These are phyloP conservation scores for Acestrorhynchus altus DNA, from an alignment of 2,797 vertebrate genomes.

Conservation along the genomic window DNA sequence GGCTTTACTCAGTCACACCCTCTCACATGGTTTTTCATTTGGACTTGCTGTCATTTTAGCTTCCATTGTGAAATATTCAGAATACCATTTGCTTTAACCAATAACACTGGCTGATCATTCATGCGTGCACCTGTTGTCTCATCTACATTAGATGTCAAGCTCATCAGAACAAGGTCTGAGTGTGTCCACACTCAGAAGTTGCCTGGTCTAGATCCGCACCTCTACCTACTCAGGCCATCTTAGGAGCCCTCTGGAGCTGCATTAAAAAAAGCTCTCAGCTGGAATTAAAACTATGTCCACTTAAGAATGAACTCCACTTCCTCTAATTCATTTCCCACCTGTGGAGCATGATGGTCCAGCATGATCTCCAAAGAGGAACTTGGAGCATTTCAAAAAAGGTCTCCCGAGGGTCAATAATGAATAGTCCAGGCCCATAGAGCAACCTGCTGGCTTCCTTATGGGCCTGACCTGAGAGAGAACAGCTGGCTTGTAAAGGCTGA, in stretches of 20 bases:
- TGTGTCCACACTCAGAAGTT: slow-evolving; percentile 44
- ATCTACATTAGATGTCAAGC: slow-evolving; percentile 32
- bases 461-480: slow-evolving; percentile 88
- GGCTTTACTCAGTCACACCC: no score
- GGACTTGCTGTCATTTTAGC: no score
- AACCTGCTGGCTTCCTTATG: slow-evolving; percentile 87
- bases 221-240: slow-evolving; percentile 57
- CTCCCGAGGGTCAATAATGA: slow-evolving; percentile 86
- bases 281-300: slow-evolving; percentile 53
- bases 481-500: slow-evolving; percentile 86
- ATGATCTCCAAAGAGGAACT: slow-evolving; percentile 80
- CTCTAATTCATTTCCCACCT: slow-evolving; percentile 86
- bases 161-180: slow-evolving; percentile 30
- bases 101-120: neutral
- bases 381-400: slow-evolving; percentile 80
- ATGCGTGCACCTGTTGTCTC: neutral
- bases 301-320: slow-evolving; percentile 57
- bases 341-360: slow-evolving; percentile 84
- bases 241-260: slow-evolving; percentile 40
- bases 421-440: slow-evolving; percentile 79
- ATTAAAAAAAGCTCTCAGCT: slow-evolving; percentile 56
- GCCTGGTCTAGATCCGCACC: slow-evolving; percentile 58
- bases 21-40: no score
- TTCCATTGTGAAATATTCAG: no score
- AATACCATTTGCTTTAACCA: neutral